Evolutionary conservation across 2,888 invertebrate species (phyloP).

Genomic region (Zelleria hepariella): DNA sequence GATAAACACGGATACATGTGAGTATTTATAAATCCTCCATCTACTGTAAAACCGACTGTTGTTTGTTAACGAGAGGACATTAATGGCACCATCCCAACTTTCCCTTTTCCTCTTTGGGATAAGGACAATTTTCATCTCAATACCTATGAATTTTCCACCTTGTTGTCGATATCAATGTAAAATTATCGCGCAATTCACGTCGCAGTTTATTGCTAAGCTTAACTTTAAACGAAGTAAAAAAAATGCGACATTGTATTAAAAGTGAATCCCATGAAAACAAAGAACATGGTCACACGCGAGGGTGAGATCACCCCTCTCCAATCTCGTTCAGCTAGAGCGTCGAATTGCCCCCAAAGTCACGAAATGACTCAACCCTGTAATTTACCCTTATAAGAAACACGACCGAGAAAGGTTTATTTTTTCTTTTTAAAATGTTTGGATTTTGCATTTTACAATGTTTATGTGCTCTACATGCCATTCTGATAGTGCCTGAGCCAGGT

Average conservation of each 20-base stretch:
- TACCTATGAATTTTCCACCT: neutral
- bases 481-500: neutral
- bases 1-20: neutral
- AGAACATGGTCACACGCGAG: neutral
- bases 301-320: slow-evolving; percentile 1
- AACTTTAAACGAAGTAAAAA: neutral
- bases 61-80: neutral
- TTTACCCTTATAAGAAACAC: neutral
- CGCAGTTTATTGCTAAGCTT: neutral
- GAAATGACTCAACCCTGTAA: neutral
- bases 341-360: neutral
- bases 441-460: too few relatives aligned
- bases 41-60: too few relatives aligned
- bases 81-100: too few relatives aligned
- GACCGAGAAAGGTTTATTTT: too few relatives aligned
- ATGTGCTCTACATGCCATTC: too few relatives aligned
- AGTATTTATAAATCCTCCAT: neutral
- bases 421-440: too few relatives aligned
- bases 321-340: neutral
- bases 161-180: neutral
- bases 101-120: neutral
- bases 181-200: neutral
- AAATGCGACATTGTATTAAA: neutral
- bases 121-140: neutral
- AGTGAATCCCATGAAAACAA: neutral